These are phyloP conservation scores for Eupleurogrammus muticus DNA, from an alignment of 2,797 vertebrate species.

Conservation along the genomic window DNA sequence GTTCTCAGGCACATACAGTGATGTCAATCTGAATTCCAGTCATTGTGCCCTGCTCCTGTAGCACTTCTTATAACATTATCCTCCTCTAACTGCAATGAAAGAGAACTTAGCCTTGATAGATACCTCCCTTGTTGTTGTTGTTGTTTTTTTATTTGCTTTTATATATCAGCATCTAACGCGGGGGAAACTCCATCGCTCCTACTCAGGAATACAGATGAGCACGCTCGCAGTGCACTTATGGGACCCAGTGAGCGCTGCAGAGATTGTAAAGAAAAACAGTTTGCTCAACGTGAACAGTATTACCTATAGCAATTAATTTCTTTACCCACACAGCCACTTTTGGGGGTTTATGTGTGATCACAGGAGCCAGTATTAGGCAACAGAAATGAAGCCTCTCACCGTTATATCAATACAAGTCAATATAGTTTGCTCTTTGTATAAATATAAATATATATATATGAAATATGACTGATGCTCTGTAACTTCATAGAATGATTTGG, in stretches of 20 bases:
- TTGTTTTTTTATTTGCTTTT: background rate
- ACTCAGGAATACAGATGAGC: slow-evolving; percentile 69
- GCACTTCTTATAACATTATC: slow-evolving; percentile 33
- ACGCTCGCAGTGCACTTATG: background rate
- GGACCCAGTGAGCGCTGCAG: slow-evolving; percentile 12
- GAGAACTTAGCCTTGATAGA: slow-evolving; percentile 27
- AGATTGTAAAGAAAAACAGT: slow-evolving; percentile 21
- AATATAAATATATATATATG: background rate
- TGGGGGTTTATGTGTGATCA: slow-evolving; percentile 15
- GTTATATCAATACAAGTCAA: slow-evolving; percentile 26
- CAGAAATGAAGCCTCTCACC: slow-evolving; percentile 35
- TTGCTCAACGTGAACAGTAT: slow-evolving; percentile 19
- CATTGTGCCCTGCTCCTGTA: slow-evolving; percentile 18
- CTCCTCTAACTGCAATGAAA: slow-evolving; percentile 24
- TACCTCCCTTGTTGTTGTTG: slow-evolving; percentile 41
- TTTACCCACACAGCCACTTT: slow-evolving; percentile 14
- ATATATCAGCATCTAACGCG: slow-evolving; percentile 3
- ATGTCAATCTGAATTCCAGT: slow-evolving; percentile 14
- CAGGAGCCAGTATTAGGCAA: slow-evolving; percentile 19
- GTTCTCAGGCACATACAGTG: slow-evolving; percentile 38
- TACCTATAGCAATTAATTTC: slow-evolving; percentile 8
- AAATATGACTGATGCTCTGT: slow-evolving; percentile 49
- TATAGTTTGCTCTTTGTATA: slow-evolving; percentile 31
- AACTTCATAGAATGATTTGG: slow-evolving; percentile 38
- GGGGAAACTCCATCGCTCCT: slow-evolving; percentile 31